Evolutionary conservation across 2,113 vertebrate species (phyloP).

Genomic region (Ictidomys tridecemlineatus): DNA sequence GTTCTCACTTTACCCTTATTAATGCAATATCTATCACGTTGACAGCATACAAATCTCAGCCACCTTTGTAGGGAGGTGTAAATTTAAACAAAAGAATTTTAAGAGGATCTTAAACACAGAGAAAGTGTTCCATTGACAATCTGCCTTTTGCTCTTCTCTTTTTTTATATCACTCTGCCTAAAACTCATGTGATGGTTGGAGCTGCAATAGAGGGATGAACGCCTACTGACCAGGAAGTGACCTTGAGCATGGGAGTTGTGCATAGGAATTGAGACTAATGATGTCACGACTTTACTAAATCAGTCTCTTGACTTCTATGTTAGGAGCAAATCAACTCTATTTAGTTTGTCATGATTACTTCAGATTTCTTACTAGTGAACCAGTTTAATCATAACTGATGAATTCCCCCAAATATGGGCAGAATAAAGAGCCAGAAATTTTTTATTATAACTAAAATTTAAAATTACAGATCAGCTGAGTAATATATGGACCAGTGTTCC

Average conservation of each 20-base stretch:
- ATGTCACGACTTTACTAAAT: not conserved
- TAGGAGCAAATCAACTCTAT: constrained; percentile 29
- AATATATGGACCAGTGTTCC: constrained; percentile 28
- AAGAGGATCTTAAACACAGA: not conserved
- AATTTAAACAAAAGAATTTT: constrained; percentile 19
- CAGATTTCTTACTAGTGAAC: not conserved
- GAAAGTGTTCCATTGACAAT: not conserved
- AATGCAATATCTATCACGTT: not conserved
- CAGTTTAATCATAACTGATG: constrained; percentile 12
- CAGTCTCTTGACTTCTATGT: not conserved
- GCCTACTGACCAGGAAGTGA: constrained; percentile 3
- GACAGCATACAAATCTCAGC: not conserved
- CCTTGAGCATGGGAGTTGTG: not conserved
- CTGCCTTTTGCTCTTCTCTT: not conserved
- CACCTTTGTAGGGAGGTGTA: not conserved
- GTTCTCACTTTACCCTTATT: not conserved
- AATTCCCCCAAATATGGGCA: not conserved
- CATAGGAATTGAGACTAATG: not conserved
- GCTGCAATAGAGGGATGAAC: not conserved
- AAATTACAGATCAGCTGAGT: constrained; percentile 56
- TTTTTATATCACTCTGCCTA: not conserved
- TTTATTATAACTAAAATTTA: constrained; percentile 53
- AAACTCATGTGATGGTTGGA: not conserved
- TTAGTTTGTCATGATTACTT: constrained; percentile 3
- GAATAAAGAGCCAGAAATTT: constrained; percentile 49